Conservation (phyloP, 2,888 invertebrate species). For the Pandemis corylana region DNA sequence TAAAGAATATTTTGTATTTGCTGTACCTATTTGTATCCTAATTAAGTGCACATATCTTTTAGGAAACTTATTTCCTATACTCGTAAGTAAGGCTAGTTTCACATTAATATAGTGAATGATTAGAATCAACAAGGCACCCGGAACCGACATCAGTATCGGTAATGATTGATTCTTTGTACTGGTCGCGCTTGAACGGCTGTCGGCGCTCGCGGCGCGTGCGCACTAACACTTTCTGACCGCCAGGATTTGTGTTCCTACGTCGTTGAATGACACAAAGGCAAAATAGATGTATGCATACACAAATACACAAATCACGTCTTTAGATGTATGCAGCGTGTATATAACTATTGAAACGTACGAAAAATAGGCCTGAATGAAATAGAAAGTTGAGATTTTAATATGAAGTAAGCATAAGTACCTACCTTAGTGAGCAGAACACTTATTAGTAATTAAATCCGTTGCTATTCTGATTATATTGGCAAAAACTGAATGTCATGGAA, state of each 20-base stretch:
- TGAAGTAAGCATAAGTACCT: too few species aligned
- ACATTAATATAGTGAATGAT: constrained; percentile 13
- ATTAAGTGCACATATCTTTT: too few species aligned
- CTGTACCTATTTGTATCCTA: too few species aligned
- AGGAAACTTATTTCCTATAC: neutral
- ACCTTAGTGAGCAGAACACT: too few species aligned
- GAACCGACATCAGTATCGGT: constrained; percentile 29
- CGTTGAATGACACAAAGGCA: neutral
- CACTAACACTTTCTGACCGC: constrained; percentile 11
- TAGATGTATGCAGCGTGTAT: neutral
- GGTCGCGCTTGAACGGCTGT: constrained; percentile 34
- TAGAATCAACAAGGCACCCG: constrained; percentile 23
- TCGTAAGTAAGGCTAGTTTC: neutral
- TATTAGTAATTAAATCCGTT: too few species aligned
- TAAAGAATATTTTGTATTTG: too few species aligned
- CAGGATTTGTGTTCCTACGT: neutral
- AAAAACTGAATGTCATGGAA: too few species aligned
- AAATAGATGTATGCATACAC: neutral
- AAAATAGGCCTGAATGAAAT: too few species aligned
- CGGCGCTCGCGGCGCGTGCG: constrained; percentile 25
- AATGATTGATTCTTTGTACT: constrained; percentile 34
- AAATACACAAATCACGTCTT: too few species aligned
- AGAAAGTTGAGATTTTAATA: too few species aligned
- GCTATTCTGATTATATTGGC: too few species aligned
- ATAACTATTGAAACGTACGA: neutral